Percentiles rank a stretch among this genome's conserved stretches.
These are phyloP conservation scores for Wasmannia auropunctata DNA, from an alignment of 1,140 invertebrate species.

Conservation along the genomic window DNA sequence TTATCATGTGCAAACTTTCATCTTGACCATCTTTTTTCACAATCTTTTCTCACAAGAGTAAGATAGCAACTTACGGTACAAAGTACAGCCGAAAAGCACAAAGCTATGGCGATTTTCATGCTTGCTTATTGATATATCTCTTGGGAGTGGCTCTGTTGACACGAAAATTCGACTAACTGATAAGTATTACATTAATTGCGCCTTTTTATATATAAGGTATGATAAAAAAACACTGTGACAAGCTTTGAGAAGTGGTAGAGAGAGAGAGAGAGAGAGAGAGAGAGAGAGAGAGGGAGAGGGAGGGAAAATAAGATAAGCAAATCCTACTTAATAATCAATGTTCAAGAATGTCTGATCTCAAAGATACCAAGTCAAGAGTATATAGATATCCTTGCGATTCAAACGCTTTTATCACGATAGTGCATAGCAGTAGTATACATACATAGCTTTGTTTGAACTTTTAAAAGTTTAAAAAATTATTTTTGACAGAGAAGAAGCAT, in stretches of 20 bases:
- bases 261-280: neutral
- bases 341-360: neutral
- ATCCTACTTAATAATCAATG: neutral
- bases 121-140: neutral
- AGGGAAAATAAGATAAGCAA: neutral
- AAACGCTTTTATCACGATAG: neutral
- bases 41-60: neutral
- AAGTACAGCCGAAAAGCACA: neutral
- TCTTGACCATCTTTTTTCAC: neutral
- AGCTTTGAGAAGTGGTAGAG: neutral
- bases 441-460: neutral
- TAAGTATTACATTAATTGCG: constrained; percentile 25
- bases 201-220: constrained; percentile 9
- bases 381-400: neutral
- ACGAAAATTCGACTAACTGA: constrained; percentile 24
- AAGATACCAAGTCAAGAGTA: constrained; percentile 1
- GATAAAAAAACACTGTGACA: constrained; percentile 32
- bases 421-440: no score
- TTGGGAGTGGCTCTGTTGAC: constrained; percentile 8
- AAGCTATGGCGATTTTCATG: neutral
- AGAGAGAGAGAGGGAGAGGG: no score
- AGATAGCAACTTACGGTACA: constrained; percentile 15
- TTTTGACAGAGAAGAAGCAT: no score
- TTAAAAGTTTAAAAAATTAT: neutral
- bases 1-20: neutral